Conservation (phyloP, 2,797 vertebrate genomes). For the Phataginus tricuspis region DNA sequence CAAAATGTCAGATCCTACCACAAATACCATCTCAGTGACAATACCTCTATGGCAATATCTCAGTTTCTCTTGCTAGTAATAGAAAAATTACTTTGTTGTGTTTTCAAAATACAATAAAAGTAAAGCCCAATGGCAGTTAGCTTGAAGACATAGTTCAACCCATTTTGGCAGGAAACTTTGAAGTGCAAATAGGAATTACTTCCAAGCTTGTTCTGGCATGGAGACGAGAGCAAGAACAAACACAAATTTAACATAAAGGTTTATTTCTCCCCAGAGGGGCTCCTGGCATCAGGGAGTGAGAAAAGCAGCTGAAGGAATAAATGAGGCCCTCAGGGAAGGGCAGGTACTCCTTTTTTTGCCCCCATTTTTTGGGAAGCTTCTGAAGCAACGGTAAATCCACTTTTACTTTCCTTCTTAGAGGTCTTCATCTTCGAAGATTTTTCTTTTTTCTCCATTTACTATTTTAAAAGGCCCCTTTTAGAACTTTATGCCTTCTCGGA, state of each 20-base stretch:
- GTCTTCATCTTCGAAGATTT: slow-evolving; percentile 8
- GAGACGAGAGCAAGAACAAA: not conserved
- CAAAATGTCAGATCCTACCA: slow-evolving; percentile 8
- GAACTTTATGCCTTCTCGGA: not conserved
- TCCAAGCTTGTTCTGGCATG: not conserved
- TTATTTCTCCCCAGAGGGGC: not conserved
- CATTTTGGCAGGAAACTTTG: not conserved
- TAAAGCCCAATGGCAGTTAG: not conserved
- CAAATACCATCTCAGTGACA: not conserved
- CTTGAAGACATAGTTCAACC: not conserved
- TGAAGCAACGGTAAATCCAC: not conserved
- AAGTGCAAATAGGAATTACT: not conserved
- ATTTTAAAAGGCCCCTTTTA: not conserved
- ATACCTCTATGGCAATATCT: not conserved
- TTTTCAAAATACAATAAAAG: slow-evolving; percentile 13
- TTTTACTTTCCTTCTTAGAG: slow-evolving; percentile 20
- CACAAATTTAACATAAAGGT: not conserved
- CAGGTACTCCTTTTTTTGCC: not conserved
- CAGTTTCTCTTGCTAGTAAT: not conserved
- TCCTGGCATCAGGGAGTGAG: not conserved
- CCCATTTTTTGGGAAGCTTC: too few species aligned
- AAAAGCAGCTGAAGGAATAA: rapidly evolving
- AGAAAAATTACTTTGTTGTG: not conserved
- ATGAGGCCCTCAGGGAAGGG: not conserved
- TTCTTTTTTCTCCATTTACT: not conserved